Evolutionary conservation across 2,113 vertebrate species (phyloP).

Genomic region (Cyprinodon variegatus): DNA sequence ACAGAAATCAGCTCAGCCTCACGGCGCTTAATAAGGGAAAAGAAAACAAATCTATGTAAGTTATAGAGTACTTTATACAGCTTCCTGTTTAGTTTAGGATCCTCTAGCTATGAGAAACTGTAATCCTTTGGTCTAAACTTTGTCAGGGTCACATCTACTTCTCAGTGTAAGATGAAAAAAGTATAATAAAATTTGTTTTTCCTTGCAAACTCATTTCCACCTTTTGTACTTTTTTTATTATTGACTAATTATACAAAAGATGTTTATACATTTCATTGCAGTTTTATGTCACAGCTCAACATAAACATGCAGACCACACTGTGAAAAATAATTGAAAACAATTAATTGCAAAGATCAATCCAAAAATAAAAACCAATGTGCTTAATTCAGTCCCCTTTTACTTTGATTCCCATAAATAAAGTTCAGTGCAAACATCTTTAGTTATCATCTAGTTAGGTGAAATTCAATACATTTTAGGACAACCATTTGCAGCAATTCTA

Average conservation of each 20-base stretch:
- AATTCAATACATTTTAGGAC: neutral
- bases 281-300: neutral
- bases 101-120: constrained; percentile 43
- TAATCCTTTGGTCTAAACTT: constrained; percentile 27
- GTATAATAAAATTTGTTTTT: neutral
- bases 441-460: neutral
- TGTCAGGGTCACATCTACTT: neutral
- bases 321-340: no score
- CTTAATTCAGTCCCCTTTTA: neutral
- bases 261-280: neutral
- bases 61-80: constrained; percentile 25
- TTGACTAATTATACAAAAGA: neutral
- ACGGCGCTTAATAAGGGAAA: constrained; percentile 48
- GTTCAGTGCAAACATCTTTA: neutral
- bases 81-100: constrained; percentile 58
- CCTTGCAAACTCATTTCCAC: neutral
- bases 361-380: neutral
- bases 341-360: neutral
- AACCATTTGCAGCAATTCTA: neutral
- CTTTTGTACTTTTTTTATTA: neutral
- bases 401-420: neutral
- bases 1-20: constrained; percentile 49
- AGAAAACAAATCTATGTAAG: constrained; percentile 54
- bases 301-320: neutral
- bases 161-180: neutral